These are phyloP conservation scores for Drosophila ananassae DNA, from an alignment of 1,140 invertebrate genomes.

Conservation along the genomic window DNA sequence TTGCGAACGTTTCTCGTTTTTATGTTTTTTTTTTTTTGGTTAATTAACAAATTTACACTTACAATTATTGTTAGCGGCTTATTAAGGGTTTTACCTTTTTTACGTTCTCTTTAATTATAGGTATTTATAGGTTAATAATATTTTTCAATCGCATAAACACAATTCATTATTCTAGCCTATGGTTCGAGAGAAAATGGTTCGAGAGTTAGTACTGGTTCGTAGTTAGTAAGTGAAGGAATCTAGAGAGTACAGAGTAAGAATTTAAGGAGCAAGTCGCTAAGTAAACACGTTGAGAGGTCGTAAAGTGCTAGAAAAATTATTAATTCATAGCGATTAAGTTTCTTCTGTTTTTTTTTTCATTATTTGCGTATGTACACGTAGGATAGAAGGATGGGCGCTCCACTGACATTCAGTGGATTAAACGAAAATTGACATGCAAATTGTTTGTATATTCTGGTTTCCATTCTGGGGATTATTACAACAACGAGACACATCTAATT, in stretches of 20 bases:
- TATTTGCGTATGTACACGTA: constrained; percentile 55
- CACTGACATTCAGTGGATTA: constrained; percentile 36
- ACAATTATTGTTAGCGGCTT: constrained; percentile 67
- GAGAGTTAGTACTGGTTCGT: constrained; percentile 5
- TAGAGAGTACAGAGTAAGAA: constrained; percentile 25
- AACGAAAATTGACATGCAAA: constrained; percentile 65
- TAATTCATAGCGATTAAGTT: constrained; percentile 30
- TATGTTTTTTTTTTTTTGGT: constrained; percentile 43
- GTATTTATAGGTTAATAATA: constrained; percentile 41
- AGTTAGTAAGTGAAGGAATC: constrained; percentile 30
- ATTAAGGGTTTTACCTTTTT: constrained; percentile 32
- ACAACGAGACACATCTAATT: constrained; percentile 61
- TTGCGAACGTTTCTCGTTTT: constrained; percentile 49
- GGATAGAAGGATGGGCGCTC: neutral
- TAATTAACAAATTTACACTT: constrained; percentile 80
- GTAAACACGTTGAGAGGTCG: constrained; percentile 28
- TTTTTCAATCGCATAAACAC: constrained; percentile 49
- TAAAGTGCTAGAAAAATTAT: constrained; percentile 28
- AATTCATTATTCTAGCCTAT: constrained; percentile 80
- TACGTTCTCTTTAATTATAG: constrained; percentile 22
- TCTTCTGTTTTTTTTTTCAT: constrained; percentile 10
- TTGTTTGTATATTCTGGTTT: constrained; percentile 27
- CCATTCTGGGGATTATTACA: constrained; percentile 48
- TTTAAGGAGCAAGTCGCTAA: constrained; percentile 25
- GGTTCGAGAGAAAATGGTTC: constrained; percentile 24